Evolutionary conservation across 2,888 invertebrate species (phyloP), one percentile per base, ranked within the genome.

Genomic region (Tiliacea aurago): DNA sequence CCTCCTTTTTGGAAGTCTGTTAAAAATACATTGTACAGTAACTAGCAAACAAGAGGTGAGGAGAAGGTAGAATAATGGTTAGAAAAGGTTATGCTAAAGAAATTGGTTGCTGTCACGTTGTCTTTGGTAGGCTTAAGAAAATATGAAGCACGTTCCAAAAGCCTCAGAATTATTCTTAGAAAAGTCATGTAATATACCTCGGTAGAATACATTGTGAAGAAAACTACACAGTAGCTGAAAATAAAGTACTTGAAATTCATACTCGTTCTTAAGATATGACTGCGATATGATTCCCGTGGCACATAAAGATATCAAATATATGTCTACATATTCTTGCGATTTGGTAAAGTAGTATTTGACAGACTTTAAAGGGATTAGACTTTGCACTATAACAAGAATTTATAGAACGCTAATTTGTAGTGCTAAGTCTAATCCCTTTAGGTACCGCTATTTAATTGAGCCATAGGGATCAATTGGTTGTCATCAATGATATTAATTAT

Each of bases 241-340:
- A 71, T 28, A 80, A 65, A 78, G 65, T 72, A 69, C 23, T 63
- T 63, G 47, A 68, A 55, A 70, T 63, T 82, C 66, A 59, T 66
- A 77, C 69, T 69, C 56, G 43, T 66, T 61, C 23, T n/a, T 43
- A 55, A 78, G 55, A 64, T 61, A 67, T 77, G 56, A 67, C 43
- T 63, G 51, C 15, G 33, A 78, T 61, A 64, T 72, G 56, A 79
- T 65, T 70, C 53, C 49, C 37, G 61, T 73, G 61, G 37, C 72
- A 75, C 75, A 81, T 81, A 74, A 82, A 83, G 49, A 75, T 70
- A 70, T 75, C 49, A 73, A 73, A 75, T 11, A 28, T 18, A 79
- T 47, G 58, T 68, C 62, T 66, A 56, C 23, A 64, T 59, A 37
- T 62, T 61, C 65, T 69, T 78, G 4, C 73, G 47, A 71, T 66